Evolutionary conservation across 2,797 vertebrate genomes (phyloP), one percentile per base, ranked within the genome.

Genomic region (Heterohyrax brucei): DNA sequence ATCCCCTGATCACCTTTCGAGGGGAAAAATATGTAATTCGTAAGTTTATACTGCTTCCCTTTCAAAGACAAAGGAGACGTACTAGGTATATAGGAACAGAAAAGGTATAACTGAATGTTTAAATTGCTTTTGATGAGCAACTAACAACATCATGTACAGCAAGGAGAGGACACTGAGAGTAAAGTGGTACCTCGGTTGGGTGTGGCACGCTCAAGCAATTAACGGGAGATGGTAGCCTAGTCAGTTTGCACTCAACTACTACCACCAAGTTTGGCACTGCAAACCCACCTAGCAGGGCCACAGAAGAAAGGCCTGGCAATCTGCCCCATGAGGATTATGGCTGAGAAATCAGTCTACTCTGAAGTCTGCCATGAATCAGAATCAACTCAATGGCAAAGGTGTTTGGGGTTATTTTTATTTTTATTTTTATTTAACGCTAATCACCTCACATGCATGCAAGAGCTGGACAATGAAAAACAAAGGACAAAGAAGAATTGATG

Each of bases 161-260:
- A 39, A 3, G 46, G 56, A 9, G 53, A 75, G 56, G 10, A 33
- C 16, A 4, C 1, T 7, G 33, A 28, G 0, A 1, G 6, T 56
- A 56, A 0, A 9, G 53, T 68, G 56, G 64, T 39, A 0, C 4
- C 53, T 7, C 26, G 10, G 59, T 39, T 7, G 7, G 72, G 4
- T 0, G 18, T 10, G 1, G 33, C 80, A 24, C 7, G 26, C 77
- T 30, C 26, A 21, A 39, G 22, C 7, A 10, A 21, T 78, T 7
- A 8, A 10, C 22, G 26, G 10, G 3, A 12, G 4, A 70, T 33
- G 4, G 14, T 1, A 7, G 13, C 68, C 4, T 16, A 70, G 2
- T 19, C 14, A 5, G 26, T 33, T 16, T 7, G 7, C n/a, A n/a
- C 16, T 70, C 28, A n/a, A 70, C 14, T 6, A 33, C 13, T 18